Evolutionary conservation across 1,140 invertebrate species (phyloP), one percentile per base, ranked within the genome.

Genomic region (Apis mellifera): DNA sequence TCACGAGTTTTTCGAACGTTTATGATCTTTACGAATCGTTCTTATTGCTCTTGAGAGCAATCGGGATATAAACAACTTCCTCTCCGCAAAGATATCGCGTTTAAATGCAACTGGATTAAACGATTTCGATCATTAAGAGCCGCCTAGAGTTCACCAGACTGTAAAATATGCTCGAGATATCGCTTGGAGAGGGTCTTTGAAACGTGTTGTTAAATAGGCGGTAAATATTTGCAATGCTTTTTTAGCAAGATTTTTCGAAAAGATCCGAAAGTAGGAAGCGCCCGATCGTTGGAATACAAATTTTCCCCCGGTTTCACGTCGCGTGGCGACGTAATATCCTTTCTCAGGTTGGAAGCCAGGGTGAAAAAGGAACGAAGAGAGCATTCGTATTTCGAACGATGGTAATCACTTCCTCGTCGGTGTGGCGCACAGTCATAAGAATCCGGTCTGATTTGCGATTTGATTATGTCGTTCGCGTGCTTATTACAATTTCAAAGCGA

Each of bases 391-490:
- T 85, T 85, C 78, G 70, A 68, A 75, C 77, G 89, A 92, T 91
- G 86, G 85, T 92, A 92, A 92, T 91, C 87, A 90, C 91, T 93
- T 93, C 92, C 92, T 92, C 87, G 87, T 93, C 86, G 69, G 84
- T 86, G 79, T 74, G 79, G 84, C 54, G 78, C 75, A 75, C 74
- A 62, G 72, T 78, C 81, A 83, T 79, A 85, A 87, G 85, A 91
- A 90, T 90, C 89, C 84, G 74, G 82, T 87, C 77, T 78, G 84
- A 90, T 84, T 84, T 84, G 79, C 74, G 83, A 88, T 90, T 93
- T 90, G 89, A 92, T 94, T 91, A 92, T 91, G 90, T 91, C 89
- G 91, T 92, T 89, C 83, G 84, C 57, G 80, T 78, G 88, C 72
- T 78, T 78, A 92, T 92, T 92, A 91, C 88, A 92, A 91, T 92